Evolutionary conservation across 2,888 invertebrate species (phyloP).

Genomic region (Sminthurides aquaticus): DNA sequence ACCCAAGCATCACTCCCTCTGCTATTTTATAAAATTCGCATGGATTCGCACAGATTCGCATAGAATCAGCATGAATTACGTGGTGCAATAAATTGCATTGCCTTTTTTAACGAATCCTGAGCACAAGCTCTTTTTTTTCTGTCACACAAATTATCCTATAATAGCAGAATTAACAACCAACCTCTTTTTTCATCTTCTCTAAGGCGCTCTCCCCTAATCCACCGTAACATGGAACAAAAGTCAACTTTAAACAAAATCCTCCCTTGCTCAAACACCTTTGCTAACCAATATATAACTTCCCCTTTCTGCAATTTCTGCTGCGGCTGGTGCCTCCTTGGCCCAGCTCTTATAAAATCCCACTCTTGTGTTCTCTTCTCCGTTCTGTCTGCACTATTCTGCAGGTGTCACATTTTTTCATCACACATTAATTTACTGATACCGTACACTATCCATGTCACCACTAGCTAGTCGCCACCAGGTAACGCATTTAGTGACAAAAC

Average conservation of each 20-base stretch:
- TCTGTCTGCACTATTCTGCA: no score
- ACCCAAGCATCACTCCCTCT: background rate
- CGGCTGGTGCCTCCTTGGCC: no score
- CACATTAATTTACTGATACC: no score
- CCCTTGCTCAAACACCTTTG: no score
- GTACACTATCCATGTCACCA: no score
- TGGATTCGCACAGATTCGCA: background rate
- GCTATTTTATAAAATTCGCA: background rate
- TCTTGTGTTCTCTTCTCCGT: no score
- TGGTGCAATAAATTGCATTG: background rate
- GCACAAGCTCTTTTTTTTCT: background rate
- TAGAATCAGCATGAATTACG: background rate
- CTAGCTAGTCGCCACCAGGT: no score
- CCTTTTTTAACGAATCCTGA: background rate
- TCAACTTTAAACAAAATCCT: background rate
- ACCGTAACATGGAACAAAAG: background rate
- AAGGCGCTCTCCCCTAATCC: background rate
- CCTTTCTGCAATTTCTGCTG: no score
- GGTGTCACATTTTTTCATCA: no score
- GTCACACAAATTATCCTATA: background rate
- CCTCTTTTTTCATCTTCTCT: background rate
- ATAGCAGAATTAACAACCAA: background rate
- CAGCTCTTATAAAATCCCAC: no score
- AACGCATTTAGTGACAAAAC: no score
- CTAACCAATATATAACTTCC: no score